A percentile compares a stretch with the other conserved stretches of the same genome.
Evolutionary conservation across 1,140 invertebrate species (phyloP).

Genomic region (Drosophila lowei): DNA sequence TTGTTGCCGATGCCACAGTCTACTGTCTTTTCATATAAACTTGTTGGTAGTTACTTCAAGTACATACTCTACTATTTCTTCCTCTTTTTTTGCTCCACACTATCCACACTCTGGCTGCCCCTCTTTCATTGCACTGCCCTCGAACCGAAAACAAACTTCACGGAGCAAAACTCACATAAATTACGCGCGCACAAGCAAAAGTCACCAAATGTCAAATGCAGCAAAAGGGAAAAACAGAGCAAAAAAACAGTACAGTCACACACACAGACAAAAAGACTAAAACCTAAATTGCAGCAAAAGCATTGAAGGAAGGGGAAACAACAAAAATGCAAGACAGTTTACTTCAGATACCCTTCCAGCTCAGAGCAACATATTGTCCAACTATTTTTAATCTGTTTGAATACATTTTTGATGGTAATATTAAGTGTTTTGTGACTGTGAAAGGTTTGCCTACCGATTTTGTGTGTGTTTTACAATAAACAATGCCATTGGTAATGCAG

Average conservation of each 20-base stretch:
- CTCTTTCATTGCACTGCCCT: constrained; percentile 30
- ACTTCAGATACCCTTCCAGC: neutral
- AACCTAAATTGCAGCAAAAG: constrained; percentile 57
- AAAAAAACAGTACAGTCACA: neutral
- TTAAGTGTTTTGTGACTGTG: too few species aligned
- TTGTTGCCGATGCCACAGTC: constrained; percentile 10
- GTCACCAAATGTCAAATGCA: constrained; percentile 80
- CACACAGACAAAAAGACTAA: constrained; percentile 30
- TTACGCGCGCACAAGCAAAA: constrained; percentile 69
- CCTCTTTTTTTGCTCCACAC: neutral
- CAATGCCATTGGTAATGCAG: too few species aligned
- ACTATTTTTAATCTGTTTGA: too few species aligned
- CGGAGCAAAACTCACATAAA: constrained; percentile 73
- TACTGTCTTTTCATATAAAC: constrained; percentile 71
- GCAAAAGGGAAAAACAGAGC: constrained; percentile 47
- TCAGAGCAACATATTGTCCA: too few species aligned
- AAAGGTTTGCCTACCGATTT: too few species aligned
- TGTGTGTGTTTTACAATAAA: too few species aligned
- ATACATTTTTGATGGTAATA: too few species aligned
- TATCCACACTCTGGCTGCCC: neutral
- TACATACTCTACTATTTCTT: constrained; percentile 28
- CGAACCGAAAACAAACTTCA: constrained; percentile 65
- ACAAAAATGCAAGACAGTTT: constrained; percentile 1
- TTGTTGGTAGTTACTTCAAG: constrained; percentile 60
- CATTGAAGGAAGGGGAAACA: constrained; percentile 8